Conservation (phyloP, 2,113 vertebrate genomes). For the Hoplias malabaricus region DNA sequence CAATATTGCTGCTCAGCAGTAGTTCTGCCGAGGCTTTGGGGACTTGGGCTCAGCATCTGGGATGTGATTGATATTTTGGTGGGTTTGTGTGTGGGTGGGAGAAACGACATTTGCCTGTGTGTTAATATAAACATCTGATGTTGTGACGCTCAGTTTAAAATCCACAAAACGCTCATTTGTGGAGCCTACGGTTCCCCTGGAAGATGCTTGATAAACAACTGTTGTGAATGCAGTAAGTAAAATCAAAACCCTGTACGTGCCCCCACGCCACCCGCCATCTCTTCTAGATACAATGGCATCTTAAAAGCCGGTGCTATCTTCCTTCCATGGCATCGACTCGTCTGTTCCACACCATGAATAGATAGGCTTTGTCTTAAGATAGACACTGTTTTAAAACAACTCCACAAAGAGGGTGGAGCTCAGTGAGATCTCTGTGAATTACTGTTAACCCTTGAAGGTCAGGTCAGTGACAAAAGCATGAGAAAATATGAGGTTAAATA, state of each 20-base stretch:
- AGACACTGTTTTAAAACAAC: not conserved
- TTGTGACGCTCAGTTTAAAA: not conserved
- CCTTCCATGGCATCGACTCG: not conserved
- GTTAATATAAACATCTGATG: slow-evolving; percentile 12
- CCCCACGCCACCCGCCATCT: slow-evolving; percentile 1
- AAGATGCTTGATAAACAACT: not conserved
- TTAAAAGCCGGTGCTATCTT: slow-evolving; percentile 17
- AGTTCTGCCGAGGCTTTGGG: not conserved
- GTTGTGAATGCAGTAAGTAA: not conserved
- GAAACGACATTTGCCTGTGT: not conserved
- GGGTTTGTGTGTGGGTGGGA: not conserved
- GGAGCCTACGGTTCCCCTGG: not conserved
- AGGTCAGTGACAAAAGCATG: too few relatives aligned
- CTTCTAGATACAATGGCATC: slow-evolving; percentile 4
- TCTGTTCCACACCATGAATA: not conserved
- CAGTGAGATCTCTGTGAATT: too few relatives aligned
- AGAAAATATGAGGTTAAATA: too few relatives aligned
- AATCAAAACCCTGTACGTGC: not conserved
- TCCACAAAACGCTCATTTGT: not conserved
- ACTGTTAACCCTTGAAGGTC: too few relatives aligned
- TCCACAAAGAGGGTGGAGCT: too few relatives aligned
- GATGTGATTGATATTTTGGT: not conserved
- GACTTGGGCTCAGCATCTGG: not conserved
- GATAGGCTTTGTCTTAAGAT: slow-evolving; percentile 36
- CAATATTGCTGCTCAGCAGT: not conserved